A percentile compares a stretch with the other conserved stretches of the same genome.
Conservation (phyloP, 2,797 vertebrate species). For the Tenualosa ilisha region DNA sequence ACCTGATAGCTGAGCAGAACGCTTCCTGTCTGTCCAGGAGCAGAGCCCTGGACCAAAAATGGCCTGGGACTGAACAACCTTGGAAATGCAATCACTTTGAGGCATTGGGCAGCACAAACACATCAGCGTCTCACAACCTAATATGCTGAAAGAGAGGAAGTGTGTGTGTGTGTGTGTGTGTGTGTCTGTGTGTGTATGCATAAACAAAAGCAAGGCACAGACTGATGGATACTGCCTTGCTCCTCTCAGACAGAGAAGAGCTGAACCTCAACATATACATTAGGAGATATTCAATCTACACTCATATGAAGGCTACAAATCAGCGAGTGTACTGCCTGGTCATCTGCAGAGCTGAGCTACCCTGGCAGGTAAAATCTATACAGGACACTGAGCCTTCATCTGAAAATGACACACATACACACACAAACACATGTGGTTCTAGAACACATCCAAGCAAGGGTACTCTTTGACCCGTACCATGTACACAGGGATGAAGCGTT, state of each 20-base stretch:
- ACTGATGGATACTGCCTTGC: background rate
- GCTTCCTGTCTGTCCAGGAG: background rate
- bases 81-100: conserved; percentile 12
- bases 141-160: background rate
- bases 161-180: background rate
- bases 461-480: background rate
- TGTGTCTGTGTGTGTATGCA: conserved; percentile 2
- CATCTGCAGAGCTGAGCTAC: background rate
- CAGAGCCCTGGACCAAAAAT: background rate
- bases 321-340: background rate
- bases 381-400: background rate
- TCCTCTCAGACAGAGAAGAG: background rate
- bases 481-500: background rate
- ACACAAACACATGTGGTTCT: background rate
- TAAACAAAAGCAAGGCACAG: background rate
- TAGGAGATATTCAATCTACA: background rate
- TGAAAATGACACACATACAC: background rate
- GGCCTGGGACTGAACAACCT: background rate
- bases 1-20: background rate
- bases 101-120: background rate
- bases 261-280: background rate
- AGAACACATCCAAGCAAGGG: background rate
- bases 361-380: background rate
- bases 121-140: background rate
- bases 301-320: background rate